A percentile compares a stretch with the other conserved stretches of the same genome.
These are phyloP conservation scores for Drosophila planitibia DNA, from an alignment of 2,888 invertebrate genomes.

Conservation along the genomic window DNA sequence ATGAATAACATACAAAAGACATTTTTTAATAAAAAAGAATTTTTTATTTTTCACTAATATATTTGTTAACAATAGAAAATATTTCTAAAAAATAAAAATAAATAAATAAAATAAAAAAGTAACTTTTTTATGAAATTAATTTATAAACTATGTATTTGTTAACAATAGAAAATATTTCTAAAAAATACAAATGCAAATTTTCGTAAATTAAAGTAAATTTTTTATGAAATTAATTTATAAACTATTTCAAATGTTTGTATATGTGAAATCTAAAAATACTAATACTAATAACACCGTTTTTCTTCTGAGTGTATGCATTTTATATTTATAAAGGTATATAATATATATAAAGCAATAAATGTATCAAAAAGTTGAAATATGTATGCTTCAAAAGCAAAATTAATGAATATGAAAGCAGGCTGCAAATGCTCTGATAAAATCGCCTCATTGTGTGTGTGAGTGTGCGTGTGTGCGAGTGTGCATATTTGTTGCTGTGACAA, in stretches of 20 bases:
- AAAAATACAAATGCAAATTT: too few species aligned
- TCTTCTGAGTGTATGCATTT: not conserved
- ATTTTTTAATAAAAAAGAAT: not conserved
- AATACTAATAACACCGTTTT: not conserved
- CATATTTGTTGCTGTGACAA: not conserved
- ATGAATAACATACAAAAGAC: not conserved
- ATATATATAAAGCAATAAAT: not conserved
- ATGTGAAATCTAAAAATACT: not conserved
- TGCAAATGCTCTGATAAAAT: conserved; percentile 41
- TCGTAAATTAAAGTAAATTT: too few species aligned
- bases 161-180: not conserved
- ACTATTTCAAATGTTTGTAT: not conserved
- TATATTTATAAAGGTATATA: not conserved
- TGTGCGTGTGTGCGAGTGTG: conserved; percentile 1
- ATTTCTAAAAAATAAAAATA: not conserved
- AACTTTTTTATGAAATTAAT: not conserved
- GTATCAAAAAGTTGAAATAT: not conserved
- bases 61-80: not conserved
- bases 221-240: not conserved
- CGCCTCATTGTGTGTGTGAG: conserved; percentile 4
- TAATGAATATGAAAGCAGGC: conserved; percentile 33
- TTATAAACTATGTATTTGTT: not conserved
- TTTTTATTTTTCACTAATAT: not conserved
- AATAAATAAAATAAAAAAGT: not conserved
- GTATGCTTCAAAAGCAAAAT: conserved; percentile 7